Evolutionary conservation across 2,888 invertebrate genomes (phyloP).

Genomic region (Mantis religiosa): DNA sequence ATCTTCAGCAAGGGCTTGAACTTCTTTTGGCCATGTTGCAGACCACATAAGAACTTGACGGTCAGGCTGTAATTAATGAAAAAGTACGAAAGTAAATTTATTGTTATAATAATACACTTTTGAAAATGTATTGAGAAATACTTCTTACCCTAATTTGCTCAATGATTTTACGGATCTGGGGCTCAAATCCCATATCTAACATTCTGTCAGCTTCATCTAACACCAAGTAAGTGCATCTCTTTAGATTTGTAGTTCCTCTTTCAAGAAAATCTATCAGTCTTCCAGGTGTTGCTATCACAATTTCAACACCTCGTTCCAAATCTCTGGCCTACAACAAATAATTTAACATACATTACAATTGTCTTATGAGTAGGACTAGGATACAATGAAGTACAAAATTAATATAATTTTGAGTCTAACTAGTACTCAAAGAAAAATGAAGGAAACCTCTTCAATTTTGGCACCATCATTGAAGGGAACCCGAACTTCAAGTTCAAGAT

Average conservation of each 20-base stretch:
- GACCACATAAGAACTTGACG: conserved; percentile 96
- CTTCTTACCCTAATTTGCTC: conserved; percentile 72
- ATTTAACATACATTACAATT: not conserved
- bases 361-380: no score
- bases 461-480: no score
- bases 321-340: conserved; percentile 56
- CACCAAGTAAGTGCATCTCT: conserved; percentile 84
- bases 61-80: conserved; percentile 54
- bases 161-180: conserved; percentile 89
- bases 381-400: no score
- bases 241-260: conserved; percentile 72
- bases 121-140: not conserved
- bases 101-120: not conserved
- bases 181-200: conserved; percentile 98
- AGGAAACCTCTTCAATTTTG: no score
- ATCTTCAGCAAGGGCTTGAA: conserved; percentile 91
- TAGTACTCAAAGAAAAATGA: no score
- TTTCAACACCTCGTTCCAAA: conserved; percentile 74
- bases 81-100: not conserved
- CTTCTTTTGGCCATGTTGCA: conserved; percentile 99
- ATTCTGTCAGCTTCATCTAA: conserved; percentile 91
- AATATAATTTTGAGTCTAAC: no score
- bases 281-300: conserved; percentile 87
- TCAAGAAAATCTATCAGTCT: conserved; percentile 82
- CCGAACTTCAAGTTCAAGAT: no score